Percentiles rank a stretch among this genome's conserved stretches.
These are phyloP conservation scores for Gasteruption jaculator DNA, from an alignment of 2,888 invertebrate species.

Conservation along the genomic window DNA sequence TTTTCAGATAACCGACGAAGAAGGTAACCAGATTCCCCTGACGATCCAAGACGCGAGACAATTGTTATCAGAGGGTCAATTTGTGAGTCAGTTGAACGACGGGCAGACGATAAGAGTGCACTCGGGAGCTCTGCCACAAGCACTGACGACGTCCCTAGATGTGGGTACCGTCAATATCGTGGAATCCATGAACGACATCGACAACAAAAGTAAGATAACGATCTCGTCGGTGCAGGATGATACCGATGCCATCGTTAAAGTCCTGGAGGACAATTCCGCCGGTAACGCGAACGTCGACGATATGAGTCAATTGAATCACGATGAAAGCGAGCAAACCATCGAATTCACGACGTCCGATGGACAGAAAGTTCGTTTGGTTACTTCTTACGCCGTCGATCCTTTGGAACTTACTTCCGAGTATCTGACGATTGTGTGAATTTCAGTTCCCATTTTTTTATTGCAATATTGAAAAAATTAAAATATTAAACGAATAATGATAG, in stretches of 20 bases:
- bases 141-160: conserved; percentile 51
- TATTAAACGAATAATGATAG: not conserved
- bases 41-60: conserved; percentile 67
- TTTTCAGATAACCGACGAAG: conserved; percentile 62
- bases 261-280: conserved; percentile 37
- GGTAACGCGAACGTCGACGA: not conserved
- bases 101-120: conserved; percentile 44
- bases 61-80: conserved; percentile 57
- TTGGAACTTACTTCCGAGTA: conserved; percentile 50
- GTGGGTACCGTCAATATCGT: conserved; percentile 50
- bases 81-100: conserved; percentile 42
- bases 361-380: conserved; percentile 60
- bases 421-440: conserved; percentile 46
- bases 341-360: conserved; percentile 59
- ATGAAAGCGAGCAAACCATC: conserved; percentile 43
- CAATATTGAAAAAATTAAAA: not conserved
- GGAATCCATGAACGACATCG: conserved; percentile 21
- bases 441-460: not conserved
- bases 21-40: conserved; percentile 65
- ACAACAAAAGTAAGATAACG: conserved; percentile 18
- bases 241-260: conserved; percentile 39
- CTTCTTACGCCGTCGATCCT: conserved; percentile 56
- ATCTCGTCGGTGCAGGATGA: conserved; percentile 30
- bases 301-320: conserved; percentile 37
- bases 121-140: conserved; percentile 34